Percentiles rank a stretch among this genome's conserved stretches.
These are phyloP conservation scores for Plutella xylostella DNA, from an alignment of 2,888 invertebrate species.

Conservation along the genomic window DNA sequence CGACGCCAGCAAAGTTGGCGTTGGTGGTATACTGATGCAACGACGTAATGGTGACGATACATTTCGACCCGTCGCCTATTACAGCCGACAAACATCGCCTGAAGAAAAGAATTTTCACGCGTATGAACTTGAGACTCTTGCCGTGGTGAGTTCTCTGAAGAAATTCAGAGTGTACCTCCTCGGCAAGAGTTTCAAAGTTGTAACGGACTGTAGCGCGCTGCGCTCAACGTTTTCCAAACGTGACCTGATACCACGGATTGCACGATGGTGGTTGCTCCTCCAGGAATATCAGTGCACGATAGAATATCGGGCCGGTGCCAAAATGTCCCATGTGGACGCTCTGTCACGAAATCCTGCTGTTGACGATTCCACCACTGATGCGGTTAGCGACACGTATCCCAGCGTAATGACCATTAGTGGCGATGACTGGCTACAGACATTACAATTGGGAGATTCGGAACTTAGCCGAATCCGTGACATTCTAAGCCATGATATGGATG, in stretches of 20 bases:
- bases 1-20: conserved; percentile 20
- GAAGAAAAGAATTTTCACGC: conserved; percentile 21
- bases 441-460: too few relatives aligned
- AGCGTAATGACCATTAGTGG: too few relatives aligned
- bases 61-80: conserved; percentile 7
- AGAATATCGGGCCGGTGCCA: conserved; percentile 18
- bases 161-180: conserved; percentile 20
- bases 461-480: too few relatives aligned
- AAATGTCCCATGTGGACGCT: conserved; percentile 21
- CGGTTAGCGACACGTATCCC: too few relatives aligned
- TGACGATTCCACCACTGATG: too few relatives aligned
- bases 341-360: conserved; percentile 20
- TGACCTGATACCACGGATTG: conserved; percentile 18
- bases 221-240: conserved; percentile 18
- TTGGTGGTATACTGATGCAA: conserved; percentile 17
- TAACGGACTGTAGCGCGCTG: conserved; percentile 22
- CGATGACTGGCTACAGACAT: conserved; percentile 16
- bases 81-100: conserved; percentile 18
- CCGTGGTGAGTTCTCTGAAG: conserved; percentile 15
- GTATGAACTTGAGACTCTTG: conserved; percentile 25
- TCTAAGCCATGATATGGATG: too few relatives aligned
- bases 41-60: neutral
- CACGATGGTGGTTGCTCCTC: conserved; percentile 23
- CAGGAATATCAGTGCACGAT: conserved; percentile 22
- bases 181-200: conserved; percentile 10